Evolutionary conservation across 2,888 invertebrate genomes (phyloP).

Genomic region (Scrobipalpa costella): DNA sequence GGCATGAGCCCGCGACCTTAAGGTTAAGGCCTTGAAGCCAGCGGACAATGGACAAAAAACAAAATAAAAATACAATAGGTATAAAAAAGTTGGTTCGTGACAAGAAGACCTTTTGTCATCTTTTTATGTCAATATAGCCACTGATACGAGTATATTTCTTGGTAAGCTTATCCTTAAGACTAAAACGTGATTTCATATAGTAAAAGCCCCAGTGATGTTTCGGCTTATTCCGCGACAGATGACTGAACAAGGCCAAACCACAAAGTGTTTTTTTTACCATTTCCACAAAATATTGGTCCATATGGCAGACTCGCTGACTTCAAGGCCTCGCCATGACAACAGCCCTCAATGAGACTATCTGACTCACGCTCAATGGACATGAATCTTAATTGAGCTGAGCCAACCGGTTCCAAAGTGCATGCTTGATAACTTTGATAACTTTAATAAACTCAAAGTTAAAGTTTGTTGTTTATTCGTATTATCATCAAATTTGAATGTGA

Average conservation of each 20-base stretch:
- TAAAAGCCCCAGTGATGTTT: constrained; percentile 4
- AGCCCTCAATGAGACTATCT: constrained; percentile 64
- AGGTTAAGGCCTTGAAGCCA: constrained; percentile 12
- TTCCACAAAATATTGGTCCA: neutral
- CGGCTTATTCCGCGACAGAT: neutral
- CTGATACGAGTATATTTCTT: neutral
- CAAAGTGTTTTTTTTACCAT: neutral
- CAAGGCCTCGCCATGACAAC: constrained; percentile 44
- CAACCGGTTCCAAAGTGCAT: constrained; percentile 51
- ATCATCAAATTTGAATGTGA: neutral
- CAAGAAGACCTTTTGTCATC: constrained; percentile 1
- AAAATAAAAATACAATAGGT: constrained; percentile 8
- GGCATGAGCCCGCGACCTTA: constrained; percentile 33
- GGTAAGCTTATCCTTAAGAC: neutral
- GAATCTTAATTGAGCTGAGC: constrained; percentile 72
- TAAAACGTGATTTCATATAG: neutral
- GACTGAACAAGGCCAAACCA: neutral
- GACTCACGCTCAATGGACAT: constrained; percentile 75
- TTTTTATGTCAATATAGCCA: neutral
- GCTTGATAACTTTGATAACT: constrained; percentile 46
- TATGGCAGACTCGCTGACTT: constrained; percentile 16
- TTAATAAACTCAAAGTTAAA: constrained; percentile 3
- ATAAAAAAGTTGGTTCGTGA: constrained; percentile 7
- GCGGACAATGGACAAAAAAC: constrained; percentile 16
- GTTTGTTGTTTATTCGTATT: constrained; percentile 10